Conservation (phyloP, 2,113 vertebrate genomes). For the Shinisaurus crocodilurus region DNA sequence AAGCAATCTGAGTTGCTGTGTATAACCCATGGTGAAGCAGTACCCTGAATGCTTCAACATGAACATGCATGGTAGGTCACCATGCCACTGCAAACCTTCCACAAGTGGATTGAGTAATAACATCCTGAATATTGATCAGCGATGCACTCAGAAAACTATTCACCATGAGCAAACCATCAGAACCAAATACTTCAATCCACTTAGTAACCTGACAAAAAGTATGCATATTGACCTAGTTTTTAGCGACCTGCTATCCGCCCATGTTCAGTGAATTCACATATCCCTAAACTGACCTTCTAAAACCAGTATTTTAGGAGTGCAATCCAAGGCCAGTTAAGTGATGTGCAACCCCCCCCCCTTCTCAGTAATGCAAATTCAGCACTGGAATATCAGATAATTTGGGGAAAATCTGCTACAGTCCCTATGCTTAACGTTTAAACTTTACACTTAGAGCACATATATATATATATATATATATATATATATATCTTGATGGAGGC, state of each 20-base stretch:
- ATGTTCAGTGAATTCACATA: not conserved
- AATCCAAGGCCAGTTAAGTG: not conserved
- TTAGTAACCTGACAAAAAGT: not conserved
- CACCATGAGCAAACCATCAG: not conserved
- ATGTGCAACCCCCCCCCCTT: not conserved
- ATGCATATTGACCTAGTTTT: not conserved
- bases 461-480: not conserved
- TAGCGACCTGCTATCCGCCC: no score
- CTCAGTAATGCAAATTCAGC: not conserved
- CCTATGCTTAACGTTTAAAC: slow-evolving; percentile 23
- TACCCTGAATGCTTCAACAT: not conserved
- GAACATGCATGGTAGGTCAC: not conserved
- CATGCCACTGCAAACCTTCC: not conserved
- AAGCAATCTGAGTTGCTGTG: not conserved
- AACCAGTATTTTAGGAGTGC: not conserved
- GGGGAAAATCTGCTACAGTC: not conserved
- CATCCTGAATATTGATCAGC: not conserved
- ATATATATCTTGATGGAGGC: slow-evolving; percentile 67
- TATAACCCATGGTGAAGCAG: not conserved
- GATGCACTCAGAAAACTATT: not conserved
- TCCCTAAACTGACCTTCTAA: not conserved
- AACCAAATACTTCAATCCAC: not conserved
- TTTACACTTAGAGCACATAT: slow-evolving; percentile 29
- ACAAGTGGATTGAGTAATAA: not conserved
- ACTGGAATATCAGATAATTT: slow-evolving; percentile 5